Base-by-base conservation (phyloP, 1,140 invertebrate species). In the Akabosia matsudoensis region DNA sequence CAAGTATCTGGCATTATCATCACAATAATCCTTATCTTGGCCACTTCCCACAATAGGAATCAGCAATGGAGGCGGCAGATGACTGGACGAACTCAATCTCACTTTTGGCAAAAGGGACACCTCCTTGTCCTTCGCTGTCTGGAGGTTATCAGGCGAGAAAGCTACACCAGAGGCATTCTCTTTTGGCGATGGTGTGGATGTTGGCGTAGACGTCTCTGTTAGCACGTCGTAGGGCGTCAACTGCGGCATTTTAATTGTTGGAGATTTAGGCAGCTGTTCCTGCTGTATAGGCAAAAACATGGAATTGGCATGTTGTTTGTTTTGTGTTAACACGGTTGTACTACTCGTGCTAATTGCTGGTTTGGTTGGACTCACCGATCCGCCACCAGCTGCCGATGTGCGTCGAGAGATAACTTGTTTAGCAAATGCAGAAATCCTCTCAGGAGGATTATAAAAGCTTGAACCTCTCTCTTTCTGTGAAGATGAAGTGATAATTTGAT, bases 371-470 rank as follows among this genome's bases (percentile, higher is more conserved):
- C 61, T 67, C 31, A 24, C 26, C 3, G 54, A 61, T 14, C n/a
- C n/a, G n/a, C 14, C 24, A 14, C 14, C 54, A 14, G 24, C 54
- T 22, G 61, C 28, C 10, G 61, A 67, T 30, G 13, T 22, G 26
- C 61, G 28, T 67, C 61, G 22, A 10, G 61, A 7, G 10, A 67
- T 67, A 10, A 31, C 61, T 67, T 67, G 61, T 67, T 67, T 67
- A 7, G 61, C 61, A 67, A 67, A 67, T 2, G 61, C 61, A 16
- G 61, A 67, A 67, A 67, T 67, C 28, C 61, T 67, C 61, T 67
- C 26, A 30, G 61, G 61, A 30, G 61, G 61, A 67, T 28, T 67
- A 22, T 67, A 67, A 30, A 67, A 67, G n/a, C 61, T 16, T 1
- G 26, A 64, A 64, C 4, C 4, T 22, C 56, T 64, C 24, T 64